phyloP scores from a whole-genome alignment of 1,140 invertebrate species.

The Sarcophaga bullata region DNA sequence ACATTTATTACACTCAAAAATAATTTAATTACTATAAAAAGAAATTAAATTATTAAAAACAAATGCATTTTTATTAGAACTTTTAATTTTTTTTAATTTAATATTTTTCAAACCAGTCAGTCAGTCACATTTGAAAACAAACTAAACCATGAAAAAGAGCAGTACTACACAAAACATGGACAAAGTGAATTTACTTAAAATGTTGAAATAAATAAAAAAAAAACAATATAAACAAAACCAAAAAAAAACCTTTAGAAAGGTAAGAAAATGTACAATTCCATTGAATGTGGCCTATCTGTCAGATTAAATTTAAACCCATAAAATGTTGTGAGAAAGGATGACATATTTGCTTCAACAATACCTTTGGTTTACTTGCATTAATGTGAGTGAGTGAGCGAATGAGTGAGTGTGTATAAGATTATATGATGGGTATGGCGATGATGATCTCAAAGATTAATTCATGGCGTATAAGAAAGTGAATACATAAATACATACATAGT shows the following conservation, averaged over 20 bases:
- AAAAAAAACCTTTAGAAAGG: not conserved
- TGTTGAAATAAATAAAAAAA: not conserved
- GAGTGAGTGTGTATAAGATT: not conserved
- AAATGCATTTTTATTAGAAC: too few species aligned
- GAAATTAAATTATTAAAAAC: too few species aligned
- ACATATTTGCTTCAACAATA: constrained; percentile 48
- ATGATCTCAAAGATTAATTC: constrained; percentile 14
- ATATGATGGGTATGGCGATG: not conserved
- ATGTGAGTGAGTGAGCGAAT: not conserved
- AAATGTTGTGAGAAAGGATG: constrained; percentile 64
- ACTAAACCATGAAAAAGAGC: not conserved
- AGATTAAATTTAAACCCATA: constrained; percentile 63
- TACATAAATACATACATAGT: not conserved
- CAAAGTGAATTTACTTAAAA: constrained; percentile 29
- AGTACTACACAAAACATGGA: not conserved
- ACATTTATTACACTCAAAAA: too few species aligned
- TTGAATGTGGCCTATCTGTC: constrained; percentile 63
- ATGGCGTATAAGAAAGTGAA: constrained; percentile 9
- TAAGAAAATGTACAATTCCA: not conserved
- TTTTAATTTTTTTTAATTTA: too few species aligned
- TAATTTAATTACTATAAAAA: too few species aligned
- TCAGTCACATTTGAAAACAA: constrained; percentile 6
- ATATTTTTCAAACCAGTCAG: too few species aligned
- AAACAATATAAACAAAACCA: not conserved
- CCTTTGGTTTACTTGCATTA: constrained; percentile 13